These are phyloP conservation scores for Lemur catta DNA, from an alignment of 2,797 vertebrate species.

Conservation along the genomic window DNA sequence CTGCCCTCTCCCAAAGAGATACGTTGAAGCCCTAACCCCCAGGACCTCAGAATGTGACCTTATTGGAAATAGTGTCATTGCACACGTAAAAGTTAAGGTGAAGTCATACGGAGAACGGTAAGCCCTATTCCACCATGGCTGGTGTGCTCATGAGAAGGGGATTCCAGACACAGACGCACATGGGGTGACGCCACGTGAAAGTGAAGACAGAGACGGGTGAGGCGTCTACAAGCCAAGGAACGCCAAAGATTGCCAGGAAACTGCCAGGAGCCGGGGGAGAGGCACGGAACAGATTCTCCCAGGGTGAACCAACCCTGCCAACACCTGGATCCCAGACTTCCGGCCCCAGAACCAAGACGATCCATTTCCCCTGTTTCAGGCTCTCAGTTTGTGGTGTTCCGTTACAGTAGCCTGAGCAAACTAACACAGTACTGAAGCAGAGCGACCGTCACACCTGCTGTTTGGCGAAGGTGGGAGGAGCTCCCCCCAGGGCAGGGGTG, in stretches of 20 bases:
- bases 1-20: not conserved
- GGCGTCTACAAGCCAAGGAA: not conserved
- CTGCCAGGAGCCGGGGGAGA: not conserved
- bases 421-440: fast-evolving
- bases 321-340: not conserved
- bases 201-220: not conserved
- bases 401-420: not conserved
- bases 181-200: fast-evolving
- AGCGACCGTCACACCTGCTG: fast-evolving
- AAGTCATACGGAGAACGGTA: no score
- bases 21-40: not conserved
- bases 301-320: fast-evolving
- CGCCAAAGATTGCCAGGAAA: not conserved
- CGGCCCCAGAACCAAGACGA: not conserved
- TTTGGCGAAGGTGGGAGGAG: no score
- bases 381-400: fast-evolving
- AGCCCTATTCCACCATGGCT: fast-evolving
- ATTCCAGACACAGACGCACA: not conserved
- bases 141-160: not conserved
- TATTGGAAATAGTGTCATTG: not conserved
- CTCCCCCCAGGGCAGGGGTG: fast-evolving
- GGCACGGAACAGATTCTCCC: no score
- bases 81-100: not conserved
- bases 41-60: not conserved
- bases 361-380: not conserved